These are phyloP conservation scores for Tetropium fuscum DNA, from an alignment of 2,888 invertebrate species.

Conservation along the genomic window DNA sequence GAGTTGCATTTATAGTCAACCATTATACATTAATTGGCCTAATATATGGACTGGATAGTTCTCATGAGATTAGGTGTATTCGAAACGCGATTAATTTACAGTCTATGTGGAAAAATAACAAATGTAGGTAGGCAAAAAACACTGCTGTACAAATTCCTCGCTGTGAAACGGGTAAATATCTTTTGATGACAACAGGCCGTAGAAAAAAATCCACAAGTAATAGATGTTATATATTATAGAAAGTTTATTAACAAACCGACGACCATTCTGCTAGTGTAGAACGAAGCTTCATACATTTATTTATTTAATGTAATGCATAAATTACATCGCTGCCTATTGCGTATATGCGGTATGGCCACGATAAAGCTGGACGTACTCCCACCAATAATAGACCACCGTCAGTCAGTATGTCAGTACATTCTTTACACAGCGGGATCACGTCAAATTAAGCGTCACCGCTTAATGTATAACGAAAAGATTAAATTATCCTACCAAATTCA, in stretches of 20 bases:
- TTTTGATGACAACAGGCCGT: constrained; percentile 40
- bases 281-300: constrained; percentile 58
- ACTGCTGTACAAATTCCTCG: constrained; percentile 4
- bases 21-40: too few relatives aligned
- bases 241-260: constrained; percentile 53
- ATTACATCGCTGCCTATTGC: constrained; percentile 56
- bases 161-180: constrained; percentile 40
- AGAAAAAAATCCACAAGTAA: constrained; percentile 56
- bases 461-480: not conserved
- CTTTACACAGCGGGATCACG: constrained; percentile 21
- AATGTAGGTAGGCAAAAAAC: constrained; percentile 18
- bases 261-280: constrained; percentile 47
- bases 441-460: not conserved
- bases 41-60: not conserved
- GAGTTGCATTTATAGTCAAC: too few relatives aligned
- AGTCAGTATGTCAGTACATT: constrained; percentile 24
- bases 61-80: not conserved
- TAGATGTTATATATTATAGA: constrained; percentile 59
- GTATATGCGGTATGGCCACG: constrained; percentile 51
- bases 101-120: constrained; percentile 13
- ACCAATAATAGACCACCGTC: constrained; percentile 30
- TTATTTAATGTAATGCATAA: constrained; percentile 62
- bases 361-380: constrained; percentile 34
- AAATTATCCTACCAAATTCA: not conserved
- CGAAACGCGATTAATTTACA: constrained; percentile 16